Evolutionary conservation across 2,888 invertebrate genomes (phyloP).

Genomic region (Seira ritae): DNA sequence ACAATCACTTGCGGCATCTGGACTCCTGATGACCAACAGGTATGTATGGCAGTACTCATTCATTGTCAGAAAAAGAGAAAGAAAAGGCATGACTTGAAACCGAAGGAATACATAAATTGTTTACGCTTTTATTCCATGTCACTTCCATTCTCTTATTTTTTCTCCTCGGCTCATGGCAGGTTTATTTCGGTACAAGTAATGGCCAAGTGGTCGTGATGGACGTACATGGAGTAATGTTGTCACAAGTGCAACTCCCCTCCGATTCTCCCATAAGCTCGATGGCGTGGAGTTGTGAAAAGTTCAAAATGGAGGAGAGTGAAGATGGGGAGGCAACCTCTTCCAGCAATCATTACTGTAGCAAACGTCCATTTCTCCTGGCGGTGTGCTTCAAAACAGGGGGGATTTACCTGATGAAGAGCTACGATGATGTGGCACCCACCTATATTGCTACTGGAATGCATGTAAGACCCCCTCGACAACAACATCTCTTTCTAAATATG

Average conservation of each 20-base stretch:
- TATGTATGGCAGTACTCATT: neutral
- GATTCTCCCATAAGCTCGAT: constrained; percentile 91
- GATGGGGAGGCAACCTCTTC: constrained; percentile 79
- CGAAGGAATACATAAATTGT: neutral
- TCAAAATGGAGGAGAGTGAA: constrained; percentile 97
- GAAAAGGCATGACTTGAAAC: too few relatives aligned
- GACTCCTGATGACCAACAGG: constrained; percentile 82
- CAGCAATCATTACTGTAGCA: constrained; percentile 70
- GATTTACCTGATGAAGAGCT: constrained; percentile 91
- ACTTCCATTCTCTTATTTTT: neutral
- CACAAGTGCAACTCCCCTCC: constrained; percentile 88
- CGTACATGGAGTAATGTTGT: constrained; percentile 96
- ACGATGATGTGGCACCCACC: constrained; percentile 94
- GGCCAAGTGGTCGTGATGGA: constrained; percentile 98
- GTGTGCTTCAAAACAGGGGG: constrained; percentile 87
- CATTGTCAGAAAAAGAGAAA: neutral
- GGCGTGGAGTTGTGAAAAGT: constrained; percentile 98
- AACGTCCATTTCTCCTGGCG: constrained; percentile 70
- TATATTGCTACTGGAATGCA: constrained; percentile 84
- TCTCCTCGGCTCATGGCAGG: constrained; percentile 77
- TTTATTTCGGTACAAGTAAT: constrained; percentile 95
- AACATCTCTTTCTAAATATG: too few relatives aligned
- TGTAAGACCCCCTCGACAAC: constrained; percentile 43
- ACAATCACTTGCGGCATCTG: constrained; percentile 97
- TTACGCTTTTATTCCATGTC: constrained; percentile 25